Evolutionary conservation across 2,797 vertebrate species (phyloP), one percentile per base, ranked within the genome.

Genomic region (Halcyon badia): DNA sequence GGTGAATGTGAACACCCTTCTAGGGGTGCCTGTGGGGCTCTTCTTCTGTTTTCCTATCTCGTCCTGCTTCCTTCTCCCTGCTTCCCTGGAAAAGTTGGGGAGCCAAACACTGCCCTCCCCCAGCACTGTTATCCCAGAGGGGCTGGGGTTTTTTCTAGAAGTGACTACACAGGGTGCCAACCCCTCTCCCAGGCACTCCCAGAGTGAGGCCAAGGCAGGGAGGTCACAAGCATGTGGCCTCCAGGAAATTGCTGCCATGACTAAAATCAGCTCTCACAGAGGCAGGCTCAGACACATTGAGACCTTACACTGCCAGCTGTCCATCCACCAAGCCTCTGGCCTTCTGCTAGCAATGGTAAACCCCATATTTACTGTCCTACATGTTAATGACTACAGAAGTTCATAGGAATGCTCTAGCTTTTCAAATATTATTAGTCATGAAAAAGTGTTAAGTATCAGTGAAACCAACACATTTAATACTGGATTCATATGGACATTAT

Each of bases 91-190:
- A 19, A 33, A 84, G 20, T 5, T 2, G 30, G 44, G 24, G 37
- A 64, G n/a, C n/a, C 0, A 1, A 22, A 21, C 0, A 2, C 49
- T 49, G 28, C 31, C 22, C 31, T 58, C 3, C 19, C n/a, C 11
- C 19, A 57, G 65, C 1, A 1, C 28, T 0, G 1, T 46, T 9
- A 18, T 3, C 9, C 28, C 3, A 1, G 24, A 33, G 37, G 13
- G 44, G 20, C 26, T 48, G 19, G 0, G 2, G 1, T 35, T 39
- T 37, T 51, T 15, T 41, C 25, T 2, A 0, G 6, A 37, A 82
- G 42, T 51, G 49, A 57, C 49, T 33, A 20, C 0, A 1, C 5
- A 22, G 20, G 28, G 6, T 76, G n/a, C 14, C 68, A 49, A 25
- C 9, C 19, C 21, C 17, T 13, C 30, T 10, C 44, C 42, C 1